These are phyloP conservation scores for Torymus texanus DNA, from an alignment of 2,888 invertebrate genomes.

Conservation along the genomic window DNA sequence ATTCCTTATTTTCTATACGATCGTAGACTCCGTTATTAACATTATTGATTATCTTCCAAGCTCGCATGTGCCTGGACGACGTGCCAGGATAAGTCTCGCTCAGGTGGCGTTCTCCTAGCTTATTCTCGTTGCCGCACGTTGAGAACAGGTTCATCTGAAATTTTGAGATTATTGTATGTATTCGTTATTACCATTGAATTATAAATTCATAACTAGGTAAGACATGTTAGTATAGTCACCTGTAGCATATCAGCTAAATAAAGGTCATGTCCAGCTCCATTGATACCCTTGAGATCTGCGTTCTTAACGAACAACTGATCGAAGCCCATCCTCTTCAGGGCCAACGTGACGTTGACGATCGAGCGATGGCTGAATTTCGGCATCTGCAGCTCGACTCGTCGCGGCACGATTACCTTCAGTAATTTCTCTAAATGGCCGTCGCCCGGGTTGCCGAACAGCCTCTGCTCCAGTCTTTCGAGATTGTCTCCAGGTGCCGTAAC, in stretches of 20 bases:
- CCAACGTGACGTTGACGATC: slow-evolving; percentile 86
- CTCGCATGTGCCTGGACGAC: slow-evolving; percentile 73
- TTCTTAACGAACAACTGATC: slow-evolving; percentile 86
- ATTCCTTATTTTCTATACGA: slow-evolving; percentile 28
- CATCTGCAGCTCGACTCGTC: slow-evolving; percentile 88
- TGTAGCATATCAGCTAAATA: slow-evolving; percentile 90
- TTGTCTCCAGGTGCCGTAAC: slow-evolving; percentile 87
- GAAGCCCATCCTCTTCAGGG: slow-evolving; percentile 87
- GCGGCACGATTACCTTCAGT: slow-evolving; percentile 83
- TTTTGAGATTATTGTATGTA: too few relatives aligned
- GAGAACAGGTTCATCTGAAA: slow-evolving; percentile 84
- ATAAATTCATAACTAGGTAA: not conserved
- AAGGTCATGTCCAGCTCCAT: slow-evolving; percentile 86
- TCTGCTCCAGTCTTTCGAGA: slow-evolving; percentile 83
- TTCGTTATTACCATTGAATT: too few relatives aligned
- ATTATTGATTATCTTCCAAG: slow-evolving; percentile 36
- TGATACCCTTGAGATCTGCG: slow-evolving; percentile 89
- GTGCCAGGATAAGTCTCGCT: slow-evolving; percentile 88
- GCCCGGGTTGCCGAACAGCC: slow-evolving; percentile 82
- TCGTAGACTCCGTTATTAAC: slow-evolving; percentile 25
- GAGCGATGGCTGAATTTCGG: slow-evolving; percentile 90
- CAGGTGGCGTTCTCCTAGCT: slow-evolving; percentile 85
- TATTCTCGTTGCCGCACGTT: slow-evolving; percentile 85
- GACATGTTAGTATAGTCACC: slow-evolving; percentile 64
- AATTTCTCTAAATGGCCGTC: slow-evolving; percentile 85